Evolutionary conservation across 2,113 vertebrate genomes (phyloP), one percentile per base, ranked within the genome.

Genomic region (Macquaria australasica): DNA sequence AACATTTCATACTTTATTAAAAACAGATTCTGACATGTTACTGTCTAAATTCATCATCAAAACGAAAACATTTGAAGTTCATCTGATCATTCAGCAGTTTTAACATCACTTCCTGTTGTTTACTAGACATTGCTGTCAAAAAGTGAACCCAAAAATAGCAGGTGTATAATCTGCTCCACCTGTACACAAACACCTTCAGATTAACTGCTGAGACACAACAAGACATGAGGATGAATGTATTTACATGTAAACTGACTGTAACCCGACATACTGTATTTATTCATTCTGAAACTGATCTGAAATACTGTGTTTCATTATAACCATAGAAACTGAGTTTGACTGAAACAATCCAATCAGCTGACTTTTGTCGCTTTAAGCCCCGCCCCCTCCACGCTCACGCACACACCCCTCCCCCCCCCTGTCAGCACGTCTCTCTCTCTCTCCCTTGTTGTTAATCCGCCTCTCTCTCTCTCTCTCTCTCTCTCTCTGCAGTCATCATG

Each of bases 401-500:
- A n/a, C 55, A 15, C 69, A 43, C 63, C 31, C 1, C 72, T 55
- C 55, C 59, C 37, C 68, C 63, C 84, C 25, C 31, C 41, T n/a
- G 31, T 70, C 53, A 73, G 45, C 23, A 5, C 56, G 9, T 48
- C 66, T 58, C 55, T 53, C 70, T 53, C 73, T 21, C 18, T 50
- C 53, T n/a, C 25, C 68, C 63, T 62, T 60, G 20, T 20, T 41
- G 78, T 37, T 86, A 86, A 90, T 89, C 90, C 77, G 37, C 31
- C 69, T 56, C 78, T 56, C 73, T 62, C n/a, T 28, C 41, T 48
- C 66, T 58, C n/a, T 28, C 41, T 48, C 48, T 60, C 60, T 43
- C 31, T 45, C 62, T 58, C 62, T 67, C 51, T 73, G 64, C 86
- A 37, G 77, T 96, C 96, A 97, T 96, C 96, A 99, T 99, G 98